Evolutionary conservation across 2,888 invertebrate genomes (phyloP), one percentile per base, ranked within the genome.

Genomic region (Agriopis aurantiaria): DNA sequence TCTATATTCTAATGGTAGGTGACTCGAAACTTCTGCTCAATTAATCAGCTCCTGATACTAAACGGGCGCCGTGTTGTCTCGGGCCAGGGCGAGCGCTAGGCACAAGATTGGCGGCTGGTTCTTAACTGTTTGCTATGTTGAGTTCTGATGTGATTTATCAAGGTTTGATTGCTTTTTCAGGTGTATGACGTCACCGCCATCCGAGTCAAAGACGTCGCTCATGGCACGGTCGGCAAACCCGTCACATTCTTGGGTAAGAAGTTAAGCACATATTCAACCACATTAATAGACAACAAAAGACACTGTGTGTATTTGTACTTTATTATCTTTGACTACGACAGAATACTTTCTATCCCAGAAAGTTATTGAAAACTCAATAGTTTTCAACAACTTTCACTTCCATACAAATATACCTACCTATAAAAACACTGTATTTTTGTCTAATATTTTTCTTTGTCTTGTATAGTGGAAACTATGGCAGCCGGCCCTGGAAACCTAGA

Each of bases 401-500:
- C 33, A 33, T 33, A 33, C 33, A 33, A 23, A 23, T 23, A 23
- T 23, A 23, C 2, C 17, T 23, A 23, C 17, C 17, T 23, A 23
- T 23, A 23, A 23, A 23, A 23, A 33, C 33, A 33, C 33, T 33
- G 33, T 33, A 33, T 33, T 33, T 33, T 17, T n/a, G n/a, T 7
- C n/a, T 17, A 9, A 51, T 33, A 33, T 33, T 33, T 33, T 33
- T 33, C 33, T 33, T 23, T 58, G 48, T 58, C 57, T 40, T 65
- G 11, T 65, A 11, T 84, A 98, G 98, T 99, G 87, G 99, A 99
- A 91, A 99, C 99, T 12, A 98, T 98, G 85, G 98, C 99, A 89
- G 99, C 99, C 6, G 99, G 99, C 17, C 99, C 99, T 0, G 99
- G 99, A 33, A 99, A 99, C 91, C 95, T 99, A 55, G 99, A 99